A percentile compares a stretch with the other conserved stretches of the same genome.
Evolutionary conservation across 2,797 vertebrate genomes (phyloP).

Genomic region (Eleutherodactylus coqui): DNA sequence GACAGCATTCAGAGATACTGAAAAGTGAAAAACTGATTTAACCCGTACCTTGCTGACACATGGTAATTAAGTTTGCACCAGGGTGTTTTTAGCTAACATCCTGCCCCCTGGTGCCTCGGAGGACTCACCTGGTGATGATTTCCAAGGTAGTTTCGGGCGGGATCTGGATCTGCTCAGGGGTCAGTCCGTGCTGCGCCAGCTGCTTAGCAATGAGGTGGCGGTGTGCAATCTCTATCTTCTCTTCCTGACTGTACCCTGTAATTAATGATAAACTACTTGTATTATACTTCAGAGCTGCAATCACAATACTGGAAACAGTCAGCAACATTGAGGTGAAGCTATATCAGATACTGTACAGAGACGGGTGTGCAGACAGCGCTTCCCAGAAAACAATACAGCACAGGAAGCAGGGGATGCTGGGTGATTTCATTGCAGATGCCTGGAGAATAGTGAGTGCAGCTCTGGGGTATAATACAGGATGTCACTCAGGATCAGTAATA

Average conservation of each 20-base stretch:
- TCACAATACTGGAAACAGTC: not conserved
- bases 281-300: not conserved
- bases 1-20: not conserved
- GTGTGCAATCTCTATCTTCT: slow-evolving; percentile 97
- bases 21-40: not conserved
- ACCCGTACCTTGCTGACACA: too few species aligned
- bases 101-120: not conserved
- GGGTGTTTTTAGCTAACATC: not conserved
- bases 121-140: slow-evolving; percentile 87
- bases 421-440: not conserved
- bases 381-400: too few species aligned
- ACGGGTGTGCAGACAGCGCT: too few species aligned
- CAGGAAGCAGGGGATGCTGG: too few species aligned
- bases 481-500: not conserved
- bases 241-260: slow-evolving; percentile 95
- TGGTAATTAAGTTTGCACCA: not conserved
- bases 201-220: slow-evolving; percentile 96
- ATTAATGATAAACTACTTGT: not conserved
- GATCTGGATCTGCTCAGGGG: slow-evolving; percentile 90
- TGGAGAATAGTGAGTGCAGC: not conserved
- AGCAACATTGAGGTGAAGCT: too few species aligned
- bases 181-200: slow-evolving; percentile 92
- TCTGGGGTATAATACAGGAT: not conserved
- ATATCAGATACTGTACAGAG: too few species aligned
- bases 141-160: slow-evolving; percentile 87